Conservation (phyloP, 1,140 invertebrate genomes). For the Drosophila nannoptera region DNA sequence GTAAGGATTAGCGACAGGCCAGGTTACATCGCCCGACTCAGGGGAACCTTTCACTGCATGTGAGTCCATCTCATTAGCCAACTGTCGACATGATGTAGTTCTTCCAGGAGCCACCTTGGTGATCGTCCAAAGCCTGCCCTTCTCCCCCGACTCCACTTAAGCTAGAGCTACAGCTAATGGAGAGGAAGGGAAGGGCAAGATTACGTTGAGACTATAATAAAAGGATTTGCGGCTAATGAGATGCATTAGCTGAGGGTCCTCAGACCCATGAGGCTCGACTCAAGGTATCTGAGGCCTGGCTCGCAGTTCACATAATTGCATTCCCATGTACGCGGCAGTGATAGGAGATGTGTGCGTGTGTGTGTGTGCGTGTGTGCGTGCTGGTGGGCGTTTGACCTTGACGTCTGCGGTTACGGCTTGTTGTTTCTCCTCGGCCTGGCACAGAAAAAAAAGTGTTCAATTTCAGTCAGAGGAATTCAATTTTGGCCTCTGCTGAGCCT, state of each 20-base stretch:
- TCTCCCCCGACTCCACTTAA: no score
- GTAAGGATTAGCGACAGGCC: no score
- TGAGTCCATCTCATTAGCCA: no score
- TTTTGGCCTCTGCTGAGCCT: slow-evolving; percentile 12
- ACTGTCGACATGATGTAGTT: no score
- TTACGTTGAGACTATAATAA: not conserved
- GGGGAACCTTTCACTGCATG: no score
- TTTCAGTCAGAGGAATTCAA: slow-evolving; percentile 29
- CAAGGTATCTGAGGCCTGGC: not conserved
- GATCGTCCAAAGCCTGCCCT: no score
- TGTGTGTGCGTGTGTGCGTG: not conserved
- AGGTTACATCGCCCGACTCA: no score
- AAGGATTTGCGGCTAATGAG: slow-evolving; percentile 1
- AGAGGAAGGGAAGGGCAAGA: not conserved
- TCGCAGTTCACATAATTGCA: slow-evolving; percentile 31
- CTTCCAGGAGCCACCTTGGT: no score
- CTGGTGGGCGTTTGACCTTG: not conserved
- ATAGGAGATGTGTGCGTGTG: not conserved
- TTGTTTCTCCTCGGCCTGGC: slow-evolving; percentile 6
- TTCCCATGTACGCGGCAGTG: slow-evolving; percentile 23
- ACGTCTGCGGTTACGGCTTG: slow-evolving; percentile 12
- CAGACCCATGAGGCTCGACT: slow-evolving; percentile 6
- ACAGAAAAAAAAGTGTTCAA: slow-evolving; percentile 31
- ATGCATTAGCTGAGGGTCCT: not conserved
- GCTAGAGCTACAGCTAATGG: not conserved